Evolutionary conservation across 2,113 vertebrate genomes (phyloP), one percentile per base, ranked within the genome.

Genomic region (Crotalus tigris): DNA sequence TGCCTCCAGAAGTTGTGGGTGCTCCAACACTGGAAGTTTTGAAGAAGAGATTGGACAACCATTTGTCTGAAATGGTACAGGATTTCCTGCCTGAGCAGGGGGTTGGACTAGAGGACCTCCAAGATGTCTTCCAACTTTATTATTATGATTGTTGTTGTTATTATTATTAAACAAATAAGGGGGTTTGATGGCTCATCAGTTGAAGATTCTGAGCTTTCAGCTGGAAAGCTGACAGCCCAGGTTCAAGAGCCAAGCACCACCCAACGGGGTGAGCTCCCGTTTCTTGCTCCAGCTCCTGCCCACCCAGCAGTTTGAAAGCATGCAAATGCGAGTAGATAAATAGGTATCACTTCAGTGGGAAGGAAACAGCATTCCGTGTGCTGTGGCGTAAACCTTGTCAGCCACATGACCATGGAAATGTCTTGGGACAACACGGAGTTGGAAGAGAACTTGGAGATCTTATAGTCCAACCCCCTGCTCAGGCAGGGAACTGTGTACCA

Each of bases 221-320:
- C 61, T 64, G 26, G 61, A 64, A 64, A 64, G 61, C 61, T 64
- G 26, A 29, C 26, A 64, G 26, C 26, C 61, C 61, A 12, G 11
- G 26, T 12, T 29, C 3, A 8, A 64, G 26, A 64, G 3, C 61
- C 3, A 0, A 29, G 26, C 1, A 0, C 61, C 12, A 0, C 29
- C 11, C 11, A 0, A 29, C 11, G 1, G 61, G 26, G 4, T n/a
- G 26, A n/a, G 61, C 4, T 64, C 26, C 61, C 1, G 61, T 64
- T 64, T 4, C 26, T 29, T 29, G 26, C 26, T 4, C 4, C 61
- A 64, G 11, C 26, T 64, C 26, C 61, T 64, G 26, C 61, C 61
- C 4, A 13, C 4, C 1, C 4, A 13, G 26, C 61, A 64, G 61
- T 64, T 61, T 0, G 26, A 29, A 61, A 26, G 59, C 59, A 26